Evolutionary conservation across 2,113 vertebrate species (phyloP).

Genomic region (Bubo bubo): DNA sequence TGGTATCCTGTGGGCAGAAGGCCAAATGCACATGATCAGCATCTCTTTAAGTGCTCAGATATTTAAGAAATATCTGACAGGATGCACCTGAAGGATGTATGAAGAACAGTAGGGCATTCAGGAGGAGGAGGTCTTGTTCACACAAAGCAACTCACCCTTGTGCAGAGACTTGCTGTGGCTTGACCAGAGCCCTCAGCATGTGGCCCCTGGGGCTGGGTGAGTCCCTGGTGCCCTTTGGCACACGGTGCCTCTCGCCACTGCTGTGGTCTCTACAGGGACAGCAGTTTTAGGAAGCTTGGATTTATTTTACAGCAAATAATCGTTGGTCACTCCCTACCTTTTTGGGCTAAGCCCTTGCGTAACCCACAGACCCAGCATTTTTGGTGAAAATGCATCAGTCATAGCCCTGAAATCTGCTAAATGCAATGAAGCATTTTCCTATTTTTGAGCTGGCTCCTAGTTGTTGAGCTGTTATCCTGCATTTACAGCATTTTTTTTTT

Average conservation of each 20-base stretch:
- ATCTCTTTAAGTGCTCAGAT: not conserved
- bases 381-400: not conserved
- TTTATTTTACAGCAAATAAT: not conserved
- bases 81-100: conserved; percentile 70
- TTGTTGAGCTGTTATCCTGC: not conserved
- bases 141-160: not conserved
- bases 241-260: fast-evolving
- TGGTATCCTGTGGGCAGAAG: conserved; percentile 38
- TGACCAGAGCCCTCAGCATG: fast-evolving
- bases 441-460: not conserved
- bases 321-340: not conserved
- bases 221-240: not conserved
- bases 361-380: not conserved
- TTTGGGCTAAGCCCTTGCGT: not conserved
- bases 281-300: not conserved
- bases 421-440: fast-evolving
- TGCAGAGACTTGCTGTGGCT: not conserved
- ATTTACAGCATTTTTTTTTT: not conserved
- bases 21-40: not conserved
- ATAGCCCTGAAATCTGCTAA: not conserved
- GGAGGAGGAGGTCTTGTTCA: not conserved
- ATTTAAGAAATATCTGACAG: conserved; percentile 45
- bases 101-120: not conserved
- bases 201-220: fast-evolving
- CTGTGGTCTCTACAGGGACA: not conserved